phyloP scores from a whole-genome alignment of 2,797 vertebrate species.

The Anguilla pacifica region DNA sequence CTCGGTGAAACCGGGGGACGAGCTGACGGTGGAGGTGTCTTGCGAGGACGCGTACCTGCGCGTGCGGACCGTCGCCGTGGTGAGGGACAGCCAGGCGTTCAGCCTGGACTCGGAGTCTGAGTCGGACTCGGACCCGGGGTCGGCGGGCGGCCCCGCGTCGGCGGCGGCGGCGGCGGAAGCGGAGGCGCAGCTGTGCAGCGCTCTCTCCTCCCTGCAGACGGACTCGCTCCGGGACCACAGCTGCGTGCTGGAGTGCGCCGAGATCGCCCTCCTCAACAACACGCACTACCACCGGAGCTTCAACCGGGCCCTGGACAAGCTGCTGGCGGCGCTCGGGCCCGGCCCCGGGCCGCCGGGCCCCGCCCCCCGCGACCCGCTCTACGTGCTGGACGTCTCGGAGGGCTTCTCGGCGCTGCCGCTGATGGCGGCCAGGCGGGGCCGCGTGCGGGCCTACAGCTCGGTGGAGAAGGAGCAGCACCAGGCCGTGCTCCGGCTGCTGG shows the following conservation, averaged over 20 bases:
- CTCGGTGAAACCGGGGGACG: slow-evolving; percentile 75
- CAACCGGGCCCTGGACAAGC: slow-evolving; percentile 77
- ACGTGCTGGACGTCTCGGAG: slow-evolving; percentile 92
- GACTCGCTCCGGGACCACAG: slow-evolving; percentile 62
- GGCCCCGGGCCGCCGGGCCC: slow-evolving; percentile 32
- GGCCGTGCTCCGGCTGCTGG: slow-evolving; percentile 77
- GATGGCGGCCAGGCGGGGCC: slow-evolving; percentile 82
- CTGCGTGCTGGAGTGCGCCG: slow-evolving; percentile 85
- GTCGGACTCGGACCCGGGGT: slow-evolving; percentile 35
- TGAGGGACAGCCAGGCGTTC: slow-evolving; percentile 62
- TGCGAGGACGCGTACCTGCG: slow-evolving; percentile 89
- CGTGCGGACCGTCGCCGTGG: slow-evolving; percentile 77
- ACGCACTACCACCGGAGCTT: slow-evolving; percentile 82
- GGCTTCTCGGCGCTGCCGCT: slow-evolving; percentile 92
- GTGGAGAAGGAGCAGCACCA: slow-evolving; percentile 91
- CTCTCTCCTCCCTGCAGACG: slow-evolving; percentile 87
- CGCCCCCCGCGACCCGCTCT: slow-evolving; percentile 68
- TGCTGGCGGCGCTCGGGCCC: slow-evolving; percentile 71
- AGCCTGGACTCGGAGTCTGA: slow-evolving; percentile 50
- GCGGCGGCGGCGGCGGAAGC: slow-evolving; percentile 79
- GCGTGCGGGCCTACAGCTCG: slow-evolving; percentile 89
- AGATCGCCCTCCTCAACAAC: slow-evolving; percentile 92
- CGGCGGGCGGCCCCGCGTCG: background rate
- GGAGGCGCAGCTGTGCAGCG: slow-evolving; percentile 89
- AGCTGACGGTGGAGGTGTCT: slow-evolving; percentile 85